Conservation (phyloP, 1,140 invertebrate species). For the Nasonia giraulti region DNA sequence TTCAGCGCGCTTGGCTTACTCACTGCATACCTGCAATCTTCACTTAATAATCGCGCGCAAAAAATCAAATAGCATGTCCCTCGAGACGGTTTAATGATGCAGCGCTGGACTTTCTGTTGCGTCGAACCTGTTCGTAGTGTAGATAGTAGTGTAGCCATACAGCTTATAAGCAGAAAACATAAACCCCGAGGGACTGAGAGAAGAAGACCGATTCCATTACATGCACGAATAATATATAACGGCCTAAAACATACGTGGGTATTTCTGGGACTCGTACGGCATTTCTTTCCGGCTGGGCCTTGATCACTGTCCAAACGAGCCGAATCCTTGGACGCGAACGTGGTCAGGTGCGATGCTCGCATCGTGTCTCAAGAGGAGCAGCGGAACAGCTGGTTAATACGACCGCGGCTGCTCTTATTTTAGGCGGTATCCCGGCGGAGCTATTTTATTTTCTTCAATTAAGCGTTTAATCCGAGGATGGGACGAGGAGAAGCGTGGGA, state of each 20-base stretch:
- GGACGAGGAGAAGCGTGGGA: background rate
- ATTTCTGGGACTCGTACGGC: background rate
- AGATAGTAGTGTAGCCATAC: too few species aligned
- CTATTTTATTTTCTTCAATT: slow-evolving; percentile 34
- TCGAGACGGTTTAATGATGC: background rate
- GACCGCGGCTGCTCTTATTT: background rate
- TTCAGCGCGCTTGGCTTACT: background rate
- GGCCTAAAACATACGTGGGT: background rate
- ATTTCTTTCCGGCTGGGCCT: slow-evolving; percentile 31
- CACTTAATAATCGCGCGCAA: background rate
- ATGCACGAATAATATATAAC: too few species aligned
- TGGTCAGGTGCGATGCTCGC: slow-evolving; percentile 46
- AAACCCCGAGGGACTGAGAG: too few species aligned
- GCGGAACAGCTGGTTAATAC: slow-evolving; percentile 39
- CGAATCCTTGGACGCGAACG: slow-evolving; percentile 20
- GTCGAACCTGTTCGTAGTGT: too few species aligned
- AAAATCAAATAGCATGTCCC: background rate
- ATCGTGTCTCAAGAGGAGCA: background rate
- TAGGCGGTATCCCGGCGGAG: slow-evolving; percentile 34
- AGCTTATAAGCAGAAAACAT: too few species aligned
- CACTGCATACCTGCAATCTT: background rate
- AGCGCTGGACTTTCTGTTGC: too few species aligned
- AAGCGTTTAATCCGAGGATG: background rate
- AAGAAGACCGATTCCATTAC: background rate
- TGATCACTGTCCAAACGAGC: slow-evolving; percentile 61